phyloP scores from a whole-genome alignment of 2,113 vertebrate species.

The Etheostoma spectabile region DNA sequence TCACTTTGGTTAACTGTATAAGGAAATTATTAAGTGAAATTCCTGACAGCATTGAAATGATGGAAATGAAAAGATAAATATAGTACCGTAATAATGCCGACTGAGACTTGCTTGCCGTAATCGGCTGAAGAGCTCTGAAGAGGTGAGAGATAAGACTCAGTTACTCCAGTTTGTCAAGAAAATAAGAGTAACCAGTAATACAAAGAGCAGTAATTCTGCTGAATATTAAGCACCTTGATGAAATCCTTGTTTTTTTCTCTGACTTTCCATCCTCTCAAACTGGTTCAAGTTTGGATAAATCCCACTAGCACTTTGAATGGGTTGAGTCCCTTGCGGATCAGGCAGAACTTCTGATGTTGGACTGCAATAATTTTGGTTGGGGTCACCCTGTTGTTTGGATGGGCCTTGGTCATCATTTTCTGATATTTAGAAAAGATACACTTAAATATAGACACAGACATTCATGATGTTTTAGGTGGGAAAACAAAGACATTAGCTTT shows the following conservation, averaged over 20 bases:
- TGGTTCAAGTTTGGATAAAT: conserved; percentile 38
- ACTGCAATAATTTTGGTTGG: not conserved
- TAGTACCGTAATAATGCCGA: conserved; percentile 76
- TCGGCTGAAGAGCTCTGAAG: conserved; percentile 62
- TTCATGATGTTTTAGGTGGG: not conserved
- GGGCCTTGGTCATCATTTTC: conserved; percentile 73
- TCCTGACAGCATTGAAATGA: not conserved
- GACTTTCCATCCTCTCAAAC: conserved; percentile 21
- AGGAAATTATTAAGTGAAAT: conserved; percentile 19
- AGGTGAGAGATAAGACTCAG: not conserved
- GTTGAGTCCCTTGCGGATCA: not conserved
- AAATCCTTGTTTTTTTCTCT: conserved; percentile 43
- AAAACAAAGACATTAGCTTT: not conserved
- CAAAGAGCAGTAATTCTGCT: not conserved
- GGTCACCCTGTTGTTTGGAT: not conserved
- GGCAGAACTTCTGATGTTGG: not conserved
- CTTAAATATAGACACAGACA: not conserved
- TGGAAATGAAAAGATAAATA: not conserved
- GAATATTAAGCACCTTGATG: conserved; percentile 53
- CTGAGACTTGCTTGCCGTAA: conserved; percentile 55
- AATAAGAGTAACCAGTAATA: not conserved
- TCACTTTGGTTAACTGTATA: conserved; percentile 68
- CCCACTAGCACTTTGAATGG: not conserved
- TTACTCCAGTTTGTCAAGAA: not conserved
- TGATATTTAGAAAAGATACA: conserved; percentile 40